phyloP scores from a whole-genome alignment of 2,888 invertebrate genomes.

The Prosopocoilus inquinatus region DNA sequence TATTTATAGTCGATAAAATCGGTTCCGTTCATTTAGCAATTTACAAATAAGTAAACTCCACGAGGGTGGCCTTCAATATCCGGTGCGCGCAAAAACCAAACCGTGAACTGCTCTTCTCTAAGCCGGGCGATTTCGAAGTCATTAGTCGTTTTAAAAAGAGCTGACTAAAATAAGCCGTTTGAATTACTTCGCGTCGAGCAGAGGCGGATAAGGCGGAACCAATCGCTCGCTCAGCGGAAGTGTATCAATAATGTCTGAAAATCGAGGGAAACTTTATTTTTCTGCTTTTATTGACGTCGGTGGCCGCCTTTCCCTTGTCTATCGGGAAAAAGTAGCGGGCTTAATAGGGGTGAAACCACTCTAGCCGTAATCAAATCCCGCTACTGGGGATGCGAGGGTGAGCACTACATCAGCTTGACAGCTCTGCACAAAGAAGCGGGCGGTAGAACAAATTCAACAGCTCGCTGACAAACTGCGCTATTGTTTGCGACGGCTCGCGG shows the following conservation, averaged over 20 bases:
- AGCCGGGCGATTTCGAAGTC: conserved; percentile 2
- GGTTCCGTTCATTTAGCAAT: conserved; percentile 40
- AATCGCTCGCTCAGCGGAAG: conserved; percentile 44
- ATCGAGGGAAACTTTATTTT: conserved; percentile 45
- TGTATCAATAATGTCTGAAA: conserved; percentile 43
- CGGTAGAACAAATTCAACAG: conserved; percentile 40
- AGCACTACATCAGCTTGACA: conserved; percentile 44
- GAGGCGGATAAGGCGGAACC: conserved; percentile 40
- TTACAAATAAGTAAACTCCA: not conserved
- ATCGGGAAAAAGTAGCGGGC: conserved; percentile 49
- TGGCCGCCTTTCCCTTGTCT: conserved; percentile 61
- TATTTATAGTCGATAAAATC: conserved; percentile 50
- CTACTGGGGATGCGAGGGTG: conserved; percentile 35
- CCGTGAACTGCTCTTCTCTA: too few species aligned
- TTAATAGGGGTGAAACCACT: conserved; percentile 55
- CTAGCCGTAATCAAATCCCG: conserved; percentile 53
- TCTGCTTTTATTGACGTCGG: conserved; percentile 47
- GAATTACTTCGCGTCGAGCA: conserved; percentile 29
- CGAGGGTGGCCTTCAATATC: too few species aligned
- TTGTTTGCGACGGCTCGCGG: conserved; percentile 28
- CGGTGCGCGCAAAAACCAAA: too few species aligned
- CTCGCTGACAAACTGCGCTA: conserved; percentile 27
- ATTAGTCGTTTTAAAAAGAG: conserved; percentile 29
- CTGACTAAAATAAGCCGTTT: conserved; percentile 36
- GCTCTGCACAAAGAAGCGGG: conserved; percentile 43